Evolutionary conservation across 2,113 vertebrate species (phyloP).

Genomic region (Nerophis lumbriciformis): DNA sequence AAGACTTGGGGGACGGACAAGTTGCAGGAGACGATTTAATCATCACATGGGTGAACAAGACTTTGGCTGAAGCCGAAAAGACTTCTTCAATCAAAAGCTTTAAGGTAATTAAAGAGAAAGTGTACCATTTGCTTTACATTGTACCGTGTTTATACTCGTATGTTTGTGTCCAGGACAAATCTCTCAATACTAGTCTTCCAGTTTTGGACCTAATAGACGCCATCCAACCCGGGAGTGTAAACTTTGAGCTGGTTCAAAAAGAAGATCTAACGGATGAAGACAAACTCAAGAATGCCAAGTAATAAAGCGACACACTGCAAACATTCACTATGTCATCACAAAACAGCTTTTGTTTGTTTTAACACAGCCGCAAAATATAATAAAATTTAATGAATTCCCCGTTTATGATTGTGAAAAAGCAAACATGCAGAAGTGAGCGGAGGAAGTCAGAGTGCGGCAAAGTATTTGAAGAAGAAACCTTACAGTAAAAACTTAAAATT

Average conservation of each 20-base stretch:
- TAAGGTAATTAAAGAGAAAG: conserved; percentile 73
- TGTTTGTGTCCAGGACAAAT: conserved; percentile 77
- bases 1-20: conserved; percentile 84
- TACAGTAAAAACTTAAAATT: no score
- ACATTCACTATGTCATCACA: no score
- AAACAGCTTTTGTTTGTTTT: no score
- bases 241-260: conserved; percentile 88
- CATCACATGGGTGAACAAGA: conserved; percentile 89
- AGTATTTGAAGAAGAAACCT: no score
- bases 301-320: conserved; percentile 29
- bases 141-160: not conserved
- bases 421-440: no score
- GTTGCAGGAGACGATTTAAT: conserved; percentile 91
- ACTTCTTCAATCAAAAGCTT: conserved; percentile 86
- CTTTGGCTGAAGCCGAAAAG: conserved; percentile 81
- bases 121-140: not conserved
- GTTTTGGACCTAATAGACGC: conserved; percentile 94
- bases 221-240: conserved; percentile 88
- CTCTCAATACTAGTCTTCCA: conserved; percentile 83
- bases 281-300: conserved; percentile 94
- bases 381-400: no score
- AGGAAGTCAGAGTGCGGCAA: no score
- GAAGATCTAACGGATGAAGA: conserved; percentile 79
- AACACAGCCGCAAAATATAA: no score
- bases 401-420: no score